Conservation (phyloP, 2,797 vertebrate genomes). For the Netta rufina region DNA sequence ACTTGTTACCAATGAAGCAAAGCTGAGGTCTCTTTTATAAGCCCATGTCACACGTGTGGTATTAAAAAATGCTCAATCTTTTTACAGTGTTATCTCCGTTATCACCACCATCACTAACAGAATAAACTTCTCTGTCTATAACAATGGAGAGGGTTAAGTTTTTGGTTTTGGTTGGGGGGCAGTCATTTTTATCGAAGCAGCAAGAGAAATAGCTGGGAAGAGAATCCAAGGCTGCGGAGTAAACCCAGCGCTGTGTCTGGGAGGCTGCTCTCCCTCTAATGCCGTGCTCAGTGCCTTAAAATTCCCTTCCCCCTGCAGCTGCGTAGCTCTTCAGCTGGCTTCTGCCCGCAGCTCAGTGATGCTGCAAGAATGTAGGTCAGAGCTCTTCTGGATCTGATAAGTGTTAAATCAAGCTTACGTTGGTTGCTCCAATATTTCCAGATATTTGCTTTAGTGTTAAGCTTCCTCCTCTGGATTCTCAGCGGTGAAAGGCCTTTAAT, state of each 20-base stretch:
- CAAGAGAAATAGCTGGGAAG: not conserved
- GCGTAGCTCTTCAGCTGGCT: not conserved
- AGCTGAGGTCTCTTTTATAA: not conserved
- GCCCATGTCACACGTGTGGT: rapidly evolving
- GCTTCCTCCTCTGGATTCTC: not conserved
- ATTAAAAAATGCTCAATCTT: not conserved
- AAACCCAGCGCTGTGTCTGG: not conserved
- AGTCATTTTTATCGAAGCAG: not conserved
- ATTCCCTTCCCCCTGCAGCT: not conserved
- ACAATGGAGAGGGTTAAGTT: not conserved
- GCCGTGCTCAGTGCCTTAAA: rapidly evolving
- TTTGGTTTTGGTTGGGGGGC: not conserved
- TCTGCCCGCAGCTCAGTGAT: not conserved
- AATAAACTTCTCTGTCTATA: not conserved
- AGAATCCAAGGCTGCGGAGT: not conserved
- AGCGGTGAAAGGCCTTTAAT: not conserved
- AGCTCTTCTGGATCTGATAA: constrained; percentile 5
- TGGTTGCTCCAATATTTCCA: not conserved
- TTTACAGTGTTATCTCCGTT: not conserved
- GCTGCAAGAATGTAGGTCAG: constrained; percentile 54
- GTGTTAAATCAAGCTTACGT: not conserved
- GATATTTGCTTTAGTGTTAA: not conserved
- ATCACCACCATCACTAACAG: not conserved
- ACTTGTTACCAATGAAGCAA: rapidly evolving
- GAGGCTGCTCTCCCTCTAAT: not conserved